Evolutionary conservation across 1,140 invertebrate genomes (phyloP).

Genomic region (Acromyrmex charruanus): DNA sequence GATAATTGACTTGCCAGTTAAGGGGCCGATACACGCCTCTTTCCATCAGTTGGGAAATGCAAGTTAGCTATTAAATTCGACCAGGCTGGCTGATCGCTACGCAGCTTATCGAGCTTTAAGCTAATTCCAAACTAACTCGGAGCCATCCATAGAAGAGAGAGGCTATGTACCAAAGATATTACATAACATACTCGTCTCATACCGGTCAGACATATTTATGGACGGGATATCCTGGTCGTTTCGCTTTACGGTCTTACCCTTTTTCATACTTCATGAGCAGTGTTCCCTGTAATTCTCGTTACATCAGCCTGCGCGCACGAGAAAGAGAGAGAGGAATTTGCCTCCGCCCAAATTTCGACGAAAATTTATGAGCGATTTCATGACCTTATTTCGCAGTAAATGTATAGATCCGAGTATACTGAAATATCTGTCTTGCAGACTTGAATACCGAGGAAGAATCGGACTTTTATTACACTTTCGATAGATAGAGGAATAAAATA

Average conservation of each 20-base stretch:
- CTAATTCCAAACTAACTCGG: constrained; percentile 45
- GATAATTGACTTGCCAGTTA: constrained; percentile 37
- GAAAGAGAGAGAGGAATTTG: not conserved
- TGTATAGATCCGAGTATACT: not conserved
- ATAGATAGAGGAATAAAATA: constrained; percentile 13
- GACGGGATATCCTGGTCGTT: constrained; percentile 21
- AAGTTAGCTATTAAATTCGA: constrained; percentile 51
- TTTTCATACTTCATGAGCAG: constrained; percentile 53
- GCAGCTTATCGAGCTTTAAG: constrained; percentile 52
- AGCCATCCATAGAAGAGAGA: not conserved
- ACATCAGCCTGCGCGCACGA: not conserved
- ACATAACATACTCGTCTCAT: constrained; percentile 30
- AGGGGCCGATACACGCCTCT: constrained; percentile 17
- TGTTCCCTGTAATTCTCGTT: constrained; percentile 43
- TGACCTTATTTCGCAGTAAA: constrained; percentile 1
- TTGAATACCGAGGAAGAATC: not conserved
- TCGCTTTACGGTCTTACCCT: constrained; percentile 31
- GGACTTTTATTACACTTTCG: constrained; percentile 16
- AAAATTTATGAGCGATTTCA: constrained; percentile 42
- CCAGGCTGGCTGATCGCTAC: not conserved
- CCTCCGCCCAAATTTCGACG: constrained; percentile 10
- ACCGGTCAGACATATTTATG: constrained; percentile 42
- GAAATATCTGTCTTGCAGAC: constrained; percentile 4
- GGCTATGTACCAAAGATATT: not conserved
- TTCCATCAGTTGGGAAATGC: constrained; percentile 46